These are phyloP conservation scores for Caenorhabditis imperialis DNA, from an alignment of 2,888 invertebrate species.

Conservation along the genomic window DNA sequence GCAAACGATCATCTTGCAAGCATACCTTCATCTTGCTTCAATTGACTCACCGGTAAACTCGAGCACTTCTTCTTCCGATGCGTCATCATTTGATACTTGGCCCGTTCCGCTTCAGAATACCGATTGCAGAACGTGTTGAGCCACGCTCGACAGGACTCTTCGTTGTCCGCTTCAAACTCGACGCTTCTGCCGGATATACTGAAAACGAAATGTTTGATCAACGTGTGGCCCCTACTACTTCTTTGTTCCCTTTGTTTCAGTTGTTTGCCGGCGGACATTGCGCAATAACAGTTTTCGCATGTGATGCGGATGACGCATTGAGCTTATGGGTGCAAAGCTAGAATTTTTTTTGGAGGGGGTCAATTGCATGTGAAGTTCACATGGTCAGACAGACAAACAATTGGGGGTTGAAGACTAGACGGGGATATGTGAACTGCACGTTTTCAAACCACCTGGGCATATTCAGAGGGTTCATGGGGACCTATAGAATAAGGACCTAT, in stretches of 20 bases:
- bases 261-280: constrained; percentile 3
- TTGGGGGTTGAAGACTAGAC: too few species aligned
- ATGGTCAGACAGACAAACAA: too few species aligned
- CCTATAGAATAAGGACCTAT: too few species aligned
- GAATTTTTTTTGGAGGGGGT: too few species aligned
- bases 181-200: constrained; percentile 73
- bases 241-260: constrained; percentile 57
- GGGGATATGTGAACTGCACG: too few species aligned
- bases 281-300: constrained; percentile 1
- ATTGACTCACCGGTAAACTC: constrained; percentile 53
- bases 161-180: constrained; percentile 80
- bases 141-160: constrained; percentile 81
- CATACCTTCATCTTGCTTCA: too few species aligned
- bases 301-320: constrained; percentile 24
- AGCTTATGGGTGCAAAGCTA: too few species aligned
- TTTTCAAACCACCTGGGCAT: too few species aligned
- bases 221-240: not conserved
- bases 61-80: constrained; percentile 41
- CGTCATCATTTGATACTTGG: constrained; percentile 39
- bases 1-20: constrained; percentile 4
- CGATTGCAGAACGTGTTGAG: constrained; percentile 80
- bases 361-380: too few species aligned
- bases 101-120: constrained; percentile 44
- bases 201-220: constrained; percentile 60
- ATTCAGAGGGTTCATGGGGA: too few species aligned